These are phyloP conservation scores for Caloenas nicobarica DNA, from an alignment of 2,113 vertebrate species.

Conservation along the genomic window DNA sequence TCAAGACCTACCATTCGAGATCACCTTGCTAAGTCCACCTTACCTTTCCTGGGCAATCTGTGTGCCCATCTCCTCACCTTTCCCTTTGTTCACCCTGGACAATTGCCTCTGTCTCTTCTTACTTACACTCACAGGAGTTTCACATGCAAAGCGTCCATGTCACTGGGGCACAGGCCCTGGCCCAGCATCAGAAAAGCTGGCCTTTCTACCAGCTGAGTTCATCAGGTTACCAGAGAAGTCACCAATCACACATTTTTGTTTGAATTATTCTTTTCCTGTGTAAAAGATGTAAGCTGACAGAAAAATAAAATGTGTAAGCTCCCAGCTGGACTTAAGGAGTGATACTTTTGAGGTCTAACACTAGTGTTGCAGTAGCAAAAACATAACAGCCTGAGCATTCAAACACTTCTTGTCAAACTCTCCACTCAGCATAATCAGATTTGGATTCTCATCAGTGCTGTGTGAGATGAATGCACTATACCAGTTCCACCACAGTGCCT, in stretches of 20 bases:
- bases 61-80: not conserved
- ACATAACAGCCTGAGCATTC: not conserved
- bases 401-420: not conserved
- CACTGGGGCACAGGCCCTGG: not conserved
- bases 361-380: not conserved
- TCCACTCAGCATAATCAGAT: not conserved
- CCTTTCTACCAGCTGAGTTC: not conserved
- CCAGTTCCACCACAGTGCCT: not conserved
- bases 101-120: not conserved
- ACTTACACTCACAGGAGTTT: not conserved
- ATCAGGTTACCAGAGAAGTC: fast-evolving
- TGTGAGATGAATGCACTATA: not conserved
- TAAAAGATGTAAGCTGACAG: not conserved
- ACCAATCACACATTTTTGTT: not conserved
- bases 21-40: not conserved
- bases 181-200: not conserved
- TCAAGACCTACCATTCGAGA: not conserved
- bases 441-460: not conserved
- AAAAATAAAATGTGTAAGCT: not conserved
- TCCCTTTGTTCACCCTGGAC: not conserved
- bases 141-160: not conserved
- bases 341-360: not conserved
- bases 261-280: not conserved
- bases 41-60: not conserved
- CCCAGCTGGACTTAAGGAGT: not conserved